These are phyloP conservation scores for Talpa occidentalis DNA, from an alignment of 2,113 vertebrate genomes.

Conservation along the genomic window DNA sequence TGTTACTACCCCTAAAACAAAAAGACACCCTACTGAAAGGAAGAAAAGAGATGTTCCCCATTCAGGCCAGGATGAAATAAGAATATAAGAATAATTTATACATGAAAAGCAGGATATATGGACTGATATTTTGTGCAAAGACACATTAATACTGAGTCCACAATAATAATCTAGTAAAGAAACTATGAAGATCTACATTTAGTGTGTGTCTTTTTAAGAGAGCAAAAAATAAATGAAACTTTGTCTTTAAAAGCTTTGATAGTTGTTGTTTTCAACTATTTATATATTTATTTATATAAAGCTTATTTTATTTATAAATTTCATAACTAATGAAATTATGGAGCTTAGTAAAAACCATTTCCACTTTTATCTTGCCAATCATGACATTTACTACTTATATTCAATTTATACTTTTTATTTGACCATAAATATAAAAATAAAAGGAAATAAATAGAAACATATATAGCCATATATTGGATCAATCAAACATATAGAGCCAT, in stretches of 20 bases:
- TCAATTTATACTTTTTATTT: background rate
- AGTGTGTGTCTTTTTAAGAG: background rate
- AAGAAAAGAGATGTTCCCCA: background rate
- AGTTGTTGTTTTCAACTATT: background rate
- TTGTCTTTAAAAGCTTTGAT: background rate
- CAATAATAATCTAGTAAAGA: background rate
- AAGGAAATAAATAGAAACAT: background rate
- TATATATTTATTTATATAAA: background rate
- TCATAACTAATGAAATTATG: background rate
- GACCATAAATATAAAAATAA: constrained; percentile 5
- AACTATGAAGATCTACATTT: background rate
- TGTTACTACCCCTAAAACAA: too few relatives aligned
- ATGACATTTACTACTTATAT: background rate
- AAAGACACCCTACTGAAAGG: too few relatives aligned
- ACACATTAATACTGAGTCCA: background rate
- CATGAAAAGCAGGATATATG: background rate
- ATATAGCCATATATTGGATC: background rate
- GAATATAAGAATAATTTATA: background rate
- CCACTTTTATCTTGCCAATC: background rate
- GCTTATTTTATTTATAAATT: background rate
- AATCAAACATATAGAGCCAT: background rate
- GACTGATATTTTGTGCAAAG: background rate
- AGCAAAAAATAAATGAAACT: background rate
- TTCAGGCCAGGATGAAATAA: constrained; percentile 4
- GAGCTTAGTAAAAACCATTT: background rate